Base-by-base conservation (phyloP, 2,888 invertebrate species). In the Priocnemis perturbator region DNA sequence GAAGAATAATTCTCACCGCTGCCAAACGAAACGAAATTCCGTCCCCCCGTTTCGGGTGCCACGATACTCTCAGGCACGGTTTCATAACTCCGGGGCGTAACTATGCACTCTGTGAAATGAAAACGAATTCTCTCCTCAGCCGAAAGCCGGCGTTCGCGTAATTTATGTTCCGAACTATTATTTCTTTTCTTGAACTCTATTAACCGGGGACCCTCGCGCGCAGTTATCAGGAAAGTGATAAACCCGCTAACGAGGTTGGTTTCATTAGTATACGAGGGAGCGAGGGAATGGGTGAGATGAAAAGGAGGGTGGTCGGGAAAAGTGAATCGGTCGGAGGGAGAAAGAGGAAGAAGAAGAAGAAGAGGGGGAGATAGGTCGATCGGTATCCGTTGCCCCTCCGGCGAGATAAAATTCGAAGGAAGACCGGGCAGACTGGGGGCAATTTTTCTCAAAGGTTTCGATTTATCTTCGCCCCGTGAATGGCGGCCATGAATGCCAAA, bases 401-500 rank as follows among this genome's bases (percentile, higher is more conserved):
- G 26, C 19, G 50, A 73, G 79, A 77, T 79, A 73, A 79, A 77
- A 79, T 77, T 78, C 67, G 71, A 73, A 19, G 37, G 65, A 62
- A 66, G 60, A 37, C 44, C 60, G 64, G 20, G 11, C 11, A 44
- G 17, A 67, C 48, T 59, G 9, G 9, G 37, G 52, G 60, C 64
- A 61, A 79, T 79, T 79, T 79, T 75, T 77, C 77, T 77, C 64
- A 64, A 71, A 70, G 71, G 67, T 67, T 60, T 45, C 71, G 77
- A 79, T 79, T 79, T 79, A 75, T 79, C 69, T 74, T 71, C 69
- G 69, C 50, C 45, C 71, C 26, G 58, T 65, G 76, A 78, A 78
- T 76, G 72, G 69, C 70, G 63, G 26, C 30, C 50, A 52, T 50
- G 19, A 50, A 60, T 60, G 44, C 44, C 59, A 47, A 60, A 66